These are phyloP conservation scores for Drosophila atroscutellata DNA, from an alignment of 2,888 invertebrate species.

Conservation along the genomic window DNA sequence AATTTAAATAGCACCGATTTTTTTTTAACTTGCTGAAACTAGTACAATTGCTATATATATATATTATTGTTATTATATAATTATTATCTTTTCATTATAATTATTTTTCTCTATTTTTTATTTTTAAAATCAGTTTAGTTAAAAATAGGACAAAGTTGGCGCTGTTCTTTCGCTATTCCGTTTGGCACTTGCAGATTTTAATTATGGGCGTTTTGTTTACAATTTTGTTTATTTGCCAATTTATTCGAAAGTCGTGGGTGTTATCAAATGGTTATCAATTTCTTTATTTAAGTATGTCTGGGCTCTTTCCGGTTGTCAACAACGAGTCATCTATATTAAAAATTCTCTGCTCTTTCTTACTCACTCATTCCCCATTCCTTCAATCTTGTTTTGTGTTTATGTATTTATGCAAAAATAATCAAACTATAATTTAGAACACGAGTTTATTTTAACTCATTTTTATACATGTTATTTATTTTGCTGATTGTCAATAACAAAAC, in stretches of 20 bases:
- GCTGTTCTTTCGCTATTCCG: neutral
- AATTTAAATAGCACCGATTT: neutral
- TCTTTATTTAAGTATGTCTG: constrained; percentile 58
- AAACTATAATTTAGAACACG: constrained; percentile 5
- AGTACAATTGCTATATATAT: neutral
- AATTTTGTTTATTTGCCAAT: constrained; percentile 49
- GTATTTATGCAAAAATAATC: neutral
- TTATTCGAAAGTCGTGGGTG: constrained; percentile 71
- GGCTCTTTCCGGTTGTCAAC: constrained; percentile 74
- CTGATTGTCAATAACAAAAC: neutral
- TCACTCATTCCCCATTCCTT: neutral
- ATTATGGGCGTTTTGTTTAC: constrained; percentile 5
- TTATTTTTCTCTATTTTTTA: neutral
- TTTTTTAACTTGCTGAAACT: rapidly evolving
- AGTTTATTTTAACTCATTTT: constrained; percentile 14
- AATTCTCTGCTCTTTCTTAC: constrained; percentile 30
- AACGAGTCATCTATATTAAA: constrained; percentile 49
- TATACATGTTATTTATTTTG: neutral
- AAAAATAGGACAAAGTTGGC: neutral
- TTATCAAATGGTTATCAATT: constrained; percentile 76
- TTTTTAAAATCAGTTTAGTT: neutral
- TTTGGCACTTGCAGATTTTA: neutral
- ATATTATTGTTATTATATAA: neutral
- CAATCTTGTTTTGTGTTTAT: neutral
- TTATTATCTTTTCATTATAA: constrained; percentile 6